These are phyloP conservation scores for Melanargia galathea DNA, from an alignment of 2,888 invertebrate species.

Conservation along the genomic window DNA sequence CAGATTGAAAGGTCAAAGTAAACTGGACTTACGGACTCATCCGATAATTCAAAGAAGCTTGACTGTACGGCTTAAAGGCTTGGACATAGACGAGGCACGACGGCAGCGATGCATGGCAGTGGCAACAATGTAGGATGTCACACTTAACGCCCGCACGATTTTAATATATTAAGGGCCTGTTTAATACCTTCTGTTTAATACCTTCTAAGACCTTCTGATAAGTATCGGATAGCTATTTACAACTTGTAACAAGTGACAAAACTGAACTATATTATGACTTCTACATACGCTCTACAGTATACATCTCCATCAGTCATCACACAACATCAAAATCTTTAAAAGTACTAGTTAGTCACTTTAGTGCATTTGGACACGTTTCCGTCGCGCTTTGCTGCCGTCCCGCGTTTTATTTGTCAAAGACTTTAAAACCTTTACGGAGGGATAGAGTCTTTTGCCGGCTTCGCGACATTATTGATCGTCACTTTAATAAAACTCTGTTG, in stretches of 20 bases:
- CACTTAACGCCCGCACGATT: too few relatives aligned
- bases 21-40: constrained; percentile 4
- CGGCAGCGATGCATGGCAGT: background rate
- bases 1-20: constrained; percentile 17
- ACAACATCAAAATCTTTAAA: too few relatives aligned
- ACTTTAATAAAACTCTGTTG: constrained; percentile 14
- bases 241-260: too few relatives aligned
- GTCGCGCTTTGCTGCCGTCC: background rate
- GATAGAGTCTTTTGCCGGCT: constrained; percentile 15
- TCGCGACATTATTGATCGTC: constrained; percentile 19
- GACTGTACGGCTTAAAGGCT: background rate
- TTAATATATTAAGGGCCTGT: too few relatives aligned
- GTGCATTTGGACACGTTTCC: background rate
- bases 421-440: constrained; percentile 4
- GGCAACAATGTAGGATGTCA: background rate
- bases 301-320: too few relatives aligned
- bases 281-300: too few relatives aligned
- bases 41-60: constrained; percentile 1
- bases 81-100: background rate
- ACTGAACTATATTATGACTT: too few relatives aligned
- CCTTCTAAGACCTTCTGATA: too few relatives aligned
- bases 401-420: background rate
- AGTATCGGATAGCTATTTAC: too few relatives aligned
- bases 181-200: too few relatives aligned
- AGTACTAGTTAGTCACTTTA: too few relatives aligned